A percentile compares a stretch with the other conserved stretches of the same genome.
phyloP scores from a whole-genome alignment of 2,888 invertebrate genomes.

The Auanema sp. region DNA sequence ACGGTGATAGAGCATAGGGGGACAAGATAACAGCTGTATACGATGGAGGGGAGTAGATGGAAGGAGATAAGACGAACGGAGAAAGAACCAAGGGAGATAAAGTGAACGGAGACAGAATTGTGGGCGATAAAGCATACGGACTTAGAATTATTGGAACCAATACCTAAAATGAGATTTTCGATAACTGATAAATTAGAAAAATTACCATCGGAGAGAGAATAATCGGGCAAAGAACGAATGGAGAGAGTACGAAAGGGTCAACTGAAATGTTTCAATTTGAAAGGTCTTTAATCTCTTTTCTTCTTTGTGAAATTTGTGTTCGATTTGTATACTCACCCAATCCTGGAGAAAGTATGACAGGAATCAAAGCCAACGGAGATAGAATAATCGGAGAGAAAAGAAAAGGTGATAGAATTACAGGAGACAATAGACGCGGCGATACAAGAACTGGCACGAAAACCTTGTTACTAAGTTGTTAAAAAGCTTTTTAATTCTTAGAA shows the following conservation, averaged over 20 bases:
- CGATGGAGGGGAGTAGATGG: slow-evolving; percentile 44
- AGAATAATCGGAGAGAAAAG: slow-evolving; percentile 47
- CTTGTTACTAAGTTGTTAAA: slow-evolving; percentile 5
- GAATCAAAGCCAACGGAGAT: slow-evolving; percentile 39
- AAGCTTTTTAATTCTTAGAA: slow-evolving; percentile 1
- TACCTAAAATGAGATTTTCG: slow-evolving; percentile 23
- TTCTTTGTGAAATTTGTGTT: neutral
- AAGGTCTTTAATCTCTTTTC: neutral
- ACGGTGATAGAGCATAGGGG: slow-evolving; percentile 47
- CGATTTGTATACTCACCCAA: slow-evolving; percentile 11
- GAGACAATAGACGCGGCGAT: slow-evolving; percentile 31
- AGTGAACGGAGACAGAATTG: slow-evolving; percentile 46
- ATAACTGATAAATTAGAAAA: slow-evolving; percentile 42
- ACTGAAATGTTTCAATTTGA: slow-evolving; percentile 2
- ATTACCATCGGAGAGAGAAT: slow-evolving; percentile 47
- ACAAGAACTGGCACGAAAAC: slow-evolving; percentile 45
- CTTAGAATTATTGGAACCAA: slow-evolving; percentile 11
- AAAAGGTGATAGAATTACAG: slow-evolving; percentile 46
- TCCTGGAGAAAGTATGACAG: slow-evolving; percentile 48
- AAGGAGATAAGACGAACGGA: slow-evolving; percentile 42
- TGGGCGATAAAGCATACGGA: slow-evolving; percentile 39
- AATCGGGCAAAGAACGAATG: slow-evolving; percentile 33
- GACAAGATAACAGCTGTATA: slow-evolving; percentile 43
- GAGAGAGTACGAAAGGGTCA: slow-evolving; percentile 36
- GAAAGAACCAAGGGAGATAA: slow-evolving; percentile 33